These are phyloP conservation scores for Crotalus tigris DNA, from an alignment of 2,113 vertebrate species.

Conservation along the genomic window DNA sequence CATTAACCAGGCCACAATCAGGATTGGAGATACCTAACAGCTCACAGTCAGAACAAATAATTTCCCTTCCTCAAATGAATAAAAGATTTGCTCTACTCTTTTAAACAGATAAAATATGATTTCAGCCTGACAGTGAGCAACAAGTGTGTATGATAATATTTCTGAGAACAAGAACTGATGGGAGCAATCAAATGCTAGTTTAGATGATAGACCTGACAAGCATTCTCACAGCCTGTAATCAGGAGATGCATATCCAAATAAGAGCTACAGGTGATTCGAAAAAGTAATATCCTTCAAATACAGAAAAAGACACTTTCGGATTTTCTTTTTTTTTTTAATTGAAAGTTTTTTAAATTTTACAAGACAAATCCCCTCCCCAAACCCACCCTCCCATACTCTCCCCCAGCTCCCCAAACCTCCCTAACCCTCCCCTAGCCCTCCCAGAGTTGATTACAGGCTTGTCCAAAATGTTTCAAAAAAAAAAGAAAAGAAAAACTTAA, in stretches of 20 bases:
- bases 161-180: not conserved
- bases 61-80: not conserved
- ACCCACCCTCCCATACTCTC: no score
- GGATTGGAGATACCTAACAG: not conserved
- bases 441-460: no score
- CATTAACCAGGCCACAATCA: not conserved
- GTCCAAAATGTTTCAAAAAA: no score
- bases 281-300: accelerated
- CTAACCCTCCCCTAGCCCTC: no score
- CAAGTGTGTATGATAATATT: accelerated
- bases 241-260: not conserved
- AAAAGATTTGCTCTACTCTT: not conserved
- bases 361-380: no score
- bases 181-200: not conserved
- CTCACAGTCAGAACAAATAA: not conserved
- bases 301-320: not conserved
- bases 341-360: no score
- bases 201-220: not conserved
- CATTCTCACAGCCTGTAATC: not conserved
- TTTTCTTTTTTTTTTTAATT: no score
- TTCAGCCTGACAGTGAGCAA: constrained; percentile 25
- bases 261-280: not conserved
- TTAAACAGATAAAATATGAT: not conserved
- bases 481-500: no score
- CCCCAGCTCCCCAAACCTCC: no score